Evolutionary conservation across 2,888 invertebrate species (phyloP).

Genomic region (Ormyrus thymus): DNA sequence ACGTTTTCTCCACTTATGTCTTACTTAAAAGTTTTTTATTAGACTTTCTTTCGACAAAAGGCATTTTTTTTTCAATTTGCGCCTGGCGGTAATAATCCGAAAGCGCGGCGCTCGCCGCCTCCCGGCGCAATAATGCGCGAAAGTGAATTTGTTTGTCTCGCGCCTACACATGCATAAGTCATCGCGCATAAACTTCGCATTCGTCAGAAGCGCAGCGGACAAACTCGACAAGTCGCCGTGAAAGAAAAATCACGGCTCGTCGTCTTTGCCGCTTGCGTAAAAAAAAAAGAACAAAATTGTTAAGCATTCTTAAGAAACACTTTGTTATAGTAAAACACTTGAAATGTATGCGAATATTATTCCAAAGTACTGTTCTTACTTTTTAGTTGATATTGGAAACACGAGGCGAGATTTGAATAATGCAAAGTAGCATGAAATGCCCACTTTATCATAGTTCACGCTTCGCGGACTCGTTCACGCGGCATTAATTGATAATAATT

Average conservation of each 20-base stretch:
- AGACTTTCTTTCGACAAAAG: background rate
- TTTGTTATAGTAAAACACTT: background rate
- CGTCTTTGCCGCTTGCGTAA: background rate
- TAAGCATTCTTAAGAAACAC: constrained; percentile 2
- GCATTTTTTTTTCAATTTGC: constrained; percentile 40
- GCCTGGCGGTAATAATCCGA: constrained; percentile 22
- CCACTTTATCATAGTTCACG: no score
- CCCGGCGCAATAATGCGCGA: constrained; percentile 18
- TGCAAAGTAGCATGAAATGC: no score
- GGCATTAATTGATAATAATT: no score
- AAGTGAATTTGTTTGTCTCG: constrained; percentile 44
- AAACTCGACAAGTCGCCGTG: background rate
- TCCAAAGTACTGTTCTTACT: no score
- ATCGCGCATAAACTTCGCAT: constrained; percentile 47
- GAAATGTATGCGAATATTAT: no score
- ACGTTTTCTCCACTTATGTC: background rate
- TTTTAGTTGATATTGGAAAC: no score
- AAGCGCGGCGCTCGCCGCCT: background rate
- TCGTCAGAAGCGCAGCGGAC: constrained; percentile 40
- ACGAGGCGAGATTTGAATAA: no score
- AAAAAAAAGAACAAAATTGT: background rate
- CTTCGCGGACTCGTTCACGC: no score
- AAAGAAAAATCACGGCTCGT: background rate
- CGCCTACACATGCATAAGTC: constrained; percentile 49
- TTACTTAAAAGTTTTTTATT: constrained; percentile 12